Evolutionary conservation across 2,113 vertebrate species (phyloP).

Genomic region (Girardinichthys multiradiatus): DNA sequence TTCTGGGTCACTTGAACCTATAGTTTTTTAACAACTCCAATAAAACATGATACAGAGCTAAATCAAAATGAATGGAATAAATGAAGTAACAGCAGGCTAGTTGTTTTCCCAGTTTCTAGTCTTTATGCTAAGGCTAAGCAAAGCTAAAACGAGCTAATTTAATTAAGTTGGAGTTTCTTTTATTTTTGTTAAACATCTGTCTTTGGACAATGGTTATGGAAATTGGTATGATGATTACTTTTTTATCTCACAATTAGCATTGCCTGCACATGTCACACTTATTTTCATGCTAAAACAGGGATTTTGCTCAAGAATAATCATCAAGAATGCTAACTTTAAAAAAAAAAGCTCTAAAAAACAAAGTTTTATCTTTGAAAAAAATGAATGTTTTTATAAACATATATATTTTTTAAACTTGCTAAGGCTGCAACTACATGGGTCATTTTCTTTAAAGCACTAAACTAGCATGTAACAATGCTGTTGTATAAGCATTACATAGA

Average conservation of each 20-base stretch:
- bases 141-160: background rate
- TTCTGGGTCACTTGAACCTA: too few species aligned
- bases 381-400: conserved; percentile 20
- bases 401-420: conserved; percentile 52
- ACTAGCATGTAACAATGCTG: conserved; percentile 52
- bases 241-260: background rate
- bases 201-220: background rate
- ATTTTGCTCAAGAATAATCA: conserved; percentile 31
- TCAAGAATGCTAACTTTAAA: conserved; percentile 51
- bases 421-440: conserved; percentile 58
- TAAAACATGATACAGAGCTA: background rate
- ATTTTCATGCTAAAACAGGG: conserved; percentile 18
- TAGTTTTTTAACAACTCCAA: background rate
- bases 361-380: conserved; percentile 30
- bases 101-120: background rate
- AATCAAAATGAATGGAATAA: background rate
- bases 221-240: background rate
- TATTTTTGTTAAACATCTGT: background rate
- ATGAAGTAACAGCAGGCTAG: background rate
- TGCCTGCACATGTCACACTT: conserved; percentile 1
- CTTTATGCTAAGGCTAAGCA: conserved; percentile 6
- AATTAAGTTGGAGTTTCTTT: background rate
- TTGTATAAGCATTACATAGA: conserved; percentile 55
- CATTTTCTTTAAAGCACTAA: conserved; percentile 57
- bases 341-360: conserved; percentile 62